These are phyloP conservation scores for Drosophila sechellia DNA, from an alignment of 1,140 invertebrate genomes.

Conservation along the genomic window DNA sequence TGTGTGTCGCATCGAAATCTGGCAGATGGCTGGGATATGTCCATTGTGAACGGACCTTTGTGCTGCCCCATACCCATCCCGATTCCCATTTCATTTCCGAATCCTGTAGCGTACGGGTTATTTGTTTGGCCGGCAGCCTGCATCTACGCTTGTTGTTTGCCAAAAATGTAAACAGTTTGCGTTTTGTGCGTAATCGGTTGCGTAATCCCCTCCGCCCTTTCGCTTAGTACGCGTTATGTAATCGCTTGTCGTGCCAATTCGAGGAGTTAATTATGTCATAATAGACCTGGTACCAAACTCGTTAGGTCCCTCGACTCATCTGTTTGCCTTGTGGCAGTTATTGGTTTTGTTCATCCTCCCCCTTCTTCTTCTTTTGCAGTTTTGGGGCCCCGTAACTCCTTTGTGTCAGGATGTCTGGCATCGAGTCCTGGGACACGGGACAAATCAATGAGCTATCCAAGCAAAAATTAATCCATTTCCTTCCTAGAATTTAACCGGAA, in stretches of 20 bases:
- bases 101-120: conserved; percentile 61
- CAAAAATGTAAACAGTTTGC: conserved; percentile 76
- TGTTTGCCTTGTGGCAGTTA: conserved; percentile 50
- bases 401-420: conserved; percentile 9
- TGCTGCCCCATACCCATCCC: conserved; percentile 8
- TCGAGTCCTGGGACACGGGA: conserved; percentile 22
- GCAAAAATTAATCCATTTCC: conserved; percentile 33
- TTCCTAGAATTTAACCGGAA: neutral
- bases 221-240: conserved; percentile 63
- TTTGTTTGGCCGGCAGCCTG: conserved; percentile 72
- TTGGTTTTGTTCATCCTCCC: conserved; percentile 23
- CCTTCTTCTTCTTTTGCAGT: neutral
- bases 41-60: conserved; percentile 32
- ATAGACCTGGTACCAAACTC: conserved; percentile 50
- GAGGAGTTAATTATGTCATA: conserved; percentile 81
- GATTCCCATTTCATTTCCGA: neutral
- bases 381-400: conserved; percentile 17
- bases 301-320: conserved; percentile 31
- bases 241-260: conserved; percentile 61
- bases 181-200: conserved; percentile 70
- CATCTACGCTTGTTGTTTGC: conserved; percentile 74
- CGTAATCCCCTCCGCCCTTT: conserved; percentile 24
- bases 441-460: conserved; percentile 27
- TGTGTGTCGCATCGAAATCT: conserved; percentile 20
- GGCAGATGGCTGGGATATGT: conserved; percentile 32